These are phyloP conservation scores for Microcebus griseorufus DNA, from an alignment of 2,113 vertebrate species.

Conservation along the genomic window DNA sequence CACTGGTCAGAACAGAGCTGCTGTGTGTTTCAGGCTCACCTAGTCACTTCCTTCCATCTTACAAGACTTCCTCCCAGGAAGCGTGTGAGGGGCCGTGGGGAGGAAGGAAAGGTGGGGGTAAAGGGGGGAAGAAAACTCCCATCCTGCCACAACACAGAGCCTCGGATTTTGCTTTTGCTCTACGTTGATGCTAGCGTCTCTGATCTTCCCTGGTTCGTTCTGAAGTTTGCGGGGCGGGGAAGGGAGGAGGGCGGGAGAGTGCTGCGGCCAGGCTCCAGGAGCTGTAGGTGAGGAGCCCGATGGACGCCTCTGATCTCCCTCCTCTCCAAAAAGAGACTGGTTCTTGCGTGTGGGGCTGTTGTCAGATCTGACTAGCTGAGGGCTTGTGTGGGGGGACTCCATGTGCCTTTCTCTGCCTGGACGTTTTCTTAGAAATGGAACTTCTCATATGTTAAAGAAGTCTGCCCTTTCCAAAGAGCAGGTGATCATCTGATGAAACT, in stretches of 20 bases:
- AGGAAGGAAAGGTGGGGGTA: slow-evolving; percentile 5
- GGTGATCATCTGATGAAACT: background rate
- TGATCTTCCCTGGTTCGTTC: slow-evolving; percentile 50
- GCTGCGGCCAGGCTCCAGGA: background rate
- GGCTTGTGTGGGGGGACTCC: background rate
- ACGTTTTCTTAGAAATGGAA: background rate
- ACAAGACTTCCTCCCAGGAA: slow-evolving; percentile 71
- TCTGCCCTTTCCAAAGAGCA: background rate
- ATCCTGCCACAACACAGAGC: slow-evolving; percentile 74
- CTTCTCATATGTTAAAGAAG: background rate
- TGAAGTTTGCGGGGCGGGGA: slow-evolving; percentile 39
- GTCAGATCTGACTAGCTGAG: too few relatives aligned
- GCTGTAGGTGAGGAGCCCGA: background rate
- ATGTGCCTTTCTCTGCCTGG: background rate
- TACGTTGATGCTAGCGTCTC: slow-evolving; percentile 59
- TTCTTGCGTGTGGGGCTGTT: background rate
- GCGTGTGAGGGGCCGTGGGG: slow-evolving; percentile 24
- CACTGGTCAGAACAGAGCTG: background rate
- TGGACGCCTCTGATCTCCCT: background rate
- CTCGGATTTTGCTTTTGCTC: background rate
- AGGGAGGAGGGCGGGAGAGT: background rate
- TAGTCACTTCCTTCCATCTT: background rate
- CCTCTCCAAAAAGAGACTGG: background rate
- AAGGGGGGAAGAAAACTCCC: slow-evolving; percentile 41
- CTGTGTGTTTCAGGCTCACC: background rate